Evolutionary conservation across 2,113 vertebrate species (phyloP), one percentile per base, ranked within the genome.

Genomic region (Saccopteryx bilineata): DNA sequence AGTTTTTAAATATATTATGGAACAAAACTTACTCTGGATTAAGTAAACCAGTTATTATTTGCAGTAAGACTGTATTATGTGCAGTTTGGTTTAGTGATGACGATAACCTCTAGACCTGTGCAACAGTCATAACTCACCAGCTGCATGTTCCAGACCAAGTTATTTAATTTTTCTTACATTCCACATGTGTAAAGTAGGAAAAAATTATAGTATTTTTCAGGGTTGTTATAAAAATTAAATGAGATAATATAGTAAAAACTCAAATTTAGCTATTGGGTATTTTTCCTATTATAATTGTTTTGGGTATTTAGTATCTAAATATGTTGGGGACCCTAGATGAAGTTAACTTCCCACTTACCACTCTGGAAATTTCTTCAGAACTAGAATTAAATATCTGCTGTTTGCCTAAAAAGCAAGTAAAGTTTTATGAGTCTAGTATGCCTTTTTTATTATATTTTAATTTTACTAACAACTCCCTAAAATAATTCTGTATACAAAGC

Each of bases 91-190:
- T 15, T 11, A 95, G 15, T 50, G 71, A 58, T 83, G 7, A 58
- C 79, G 7, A 48, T 71, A 75, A 56, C 33, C 56, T 11, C 48
- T n/a, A 93, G 28, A 33, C 33, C 28, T 88, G 10, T 93, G 65
- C 60, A 56, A n/a, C 21, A 21, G 0, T 63, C 54, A 33, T 65
- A 71, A 52, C 21, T 89, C 15, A 56, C 3, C 14, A 17, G 23
- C 39, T 91, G 15, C 19, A 3, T 91, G 61, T 68, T 21, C 19
- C 69, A 90, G 71, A 94, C 9, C 50, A 93, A 86, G 28, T 78
- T 68, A 89, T 18, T 93, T 84, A 93, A 91, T 21, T 56, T 79
- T 69, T 82, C 90, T 96, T 85, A 52, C 52, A 79, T 74, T 94
- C 26, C 21, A 87, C 11, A 72, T 74, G 11, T 94, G 4, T 90